phyloP scores from a whole-genome alignment of 2,797 vertebrate genomes.

The Muscicapa striata region DNA sequence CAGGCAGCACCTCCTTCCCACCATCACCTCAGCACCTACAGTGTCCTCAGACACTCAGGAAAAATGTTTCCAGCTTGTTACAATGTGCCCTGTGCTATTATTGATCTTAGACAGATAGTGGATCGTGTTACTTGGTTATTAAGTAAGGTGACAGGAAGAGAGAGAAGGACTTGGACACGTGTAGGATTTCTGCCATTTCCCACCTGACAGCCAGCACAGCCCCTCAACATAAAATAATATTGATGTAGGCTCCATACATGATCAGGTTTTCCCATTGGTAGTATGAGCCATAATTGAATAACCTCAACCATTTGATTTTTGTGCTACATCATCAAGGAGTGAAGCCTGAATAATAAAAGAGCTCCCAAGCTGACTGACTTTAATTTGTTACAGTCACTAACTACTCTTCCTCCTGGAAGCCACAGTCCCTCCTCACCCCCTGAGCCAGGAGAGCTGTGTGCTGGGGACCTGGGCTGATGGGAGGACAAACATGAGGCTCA shows the following conservation, averaged over 20 bases:
- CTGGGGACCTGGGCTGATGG: not conserved
- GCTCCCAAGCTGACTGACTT: not conserved
- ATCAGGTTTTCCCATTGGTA: not conserved
- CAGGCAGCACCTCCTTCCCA: not conserved
- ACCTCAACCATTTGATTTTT: not conserved
- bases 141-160: not conserved
- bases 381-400: not conserved
- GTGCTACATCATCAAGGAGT: not conserved
- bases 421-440: not conserved
- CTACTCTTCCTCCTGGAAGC: not conserved
- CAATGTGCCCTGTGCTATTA: not conserved
- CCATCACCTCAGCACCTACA: not conserved
- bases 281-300: not conserved
- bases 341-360: not conserved
- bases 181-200: not conserved
- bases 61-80: not conserved
- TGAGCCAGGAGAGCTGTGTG: fast-evolving
- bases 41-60: not conserved
- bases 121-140: not conserved
- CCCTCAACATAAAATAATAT: not conserved
- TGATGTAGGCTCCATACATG: not conserved
- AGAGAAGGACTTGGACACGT: not conserved
- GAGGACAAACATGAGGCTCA: not conserved
- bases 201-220: not conserved
- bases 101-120: not conserved